Conservation (phyloP, 2,113 vertebrate species). For the Daphoenositta chrysoptera region DNA sequence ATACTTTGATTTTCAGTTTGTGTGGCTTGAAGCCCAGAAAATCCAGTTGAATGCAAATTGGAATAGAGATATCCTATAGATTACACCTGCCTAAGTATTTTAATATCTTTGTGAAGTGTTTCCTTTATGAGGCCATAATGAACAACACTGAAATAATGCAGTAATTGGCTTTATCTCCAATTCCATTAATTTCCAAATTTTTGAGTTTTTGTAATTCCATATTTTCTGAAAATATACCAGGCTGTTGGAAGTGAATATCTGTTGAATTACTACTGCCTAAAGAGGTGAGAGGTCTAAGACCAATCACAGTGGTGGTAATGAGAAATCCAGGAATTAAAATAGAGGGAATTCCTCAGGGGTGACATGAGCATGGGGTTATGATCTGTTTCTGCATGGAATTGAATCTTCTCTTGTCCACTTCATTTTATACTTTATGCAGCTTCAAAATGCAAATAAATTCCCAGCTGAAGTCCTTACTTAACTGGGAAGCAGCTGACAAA, state of each 20-base stretch:
- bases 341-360: not conserved
- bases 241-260: slow-evolving; percentile 55
- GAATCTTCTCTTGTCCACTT: not conserved
- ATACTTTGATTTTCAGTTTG: not conserved
- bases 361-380: not conserved
- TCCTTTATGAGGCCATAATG: not conserved
- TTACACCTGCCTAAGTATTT: not conserved
- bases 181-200: not conserved
- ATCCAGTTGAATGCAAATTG: not conserved
- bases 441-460: not conserved
- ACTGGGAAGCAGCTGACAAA: not conserved
- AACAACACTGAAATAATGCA: not conserved
- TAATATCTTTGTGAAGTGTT: not conserved
- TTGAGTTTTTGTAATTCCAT: not conserved
- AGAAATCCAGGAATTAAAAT: not conserved
- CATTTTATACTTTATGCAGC: not conserved
- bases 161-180: not conserved
- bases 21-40: not conserved
- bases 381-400: not conserved
- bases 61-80: not conserved
- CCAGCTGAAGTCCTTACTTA: not conserved
- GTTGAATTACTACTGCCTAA: not conserved
- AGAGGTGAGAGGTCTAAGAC: not conserved
- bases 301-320: not conserved
- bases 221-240: not conserved